Evolutionary conservation across 2,888 invertebrate genomes (phyloP), one percentile per base, ranked within the genome.

Genomic region (Diabrotica balteata): DNA sequence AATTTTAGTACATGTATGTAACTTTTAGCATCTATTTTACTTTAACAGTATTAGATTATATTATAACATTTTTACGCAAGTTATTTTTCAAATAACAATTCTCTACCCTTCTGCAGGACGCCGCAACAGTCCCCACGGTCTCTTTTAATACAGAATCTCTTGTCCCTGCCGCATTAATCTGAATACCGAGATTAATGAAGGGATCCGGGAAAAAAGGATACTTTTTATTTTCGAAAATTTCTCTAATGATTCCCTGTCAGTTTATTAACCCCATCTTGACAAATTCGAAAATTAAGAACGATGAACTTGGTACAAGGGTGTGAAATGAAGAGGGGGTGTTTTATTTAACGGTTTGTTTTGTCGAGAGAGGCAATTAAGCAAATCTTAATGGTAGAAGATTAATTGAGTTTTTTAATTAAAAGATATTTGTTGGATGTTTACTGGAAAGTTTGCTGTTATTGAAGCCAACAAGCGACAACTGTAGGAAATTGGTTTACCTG

Each of bases 211-310:
- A 61, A 58, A 57, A 57, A 53, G 22, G 61, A 61, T 57, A 61
- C 61, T 61, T 53, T 61, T 53, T 51, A 55, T 62, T 61, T 66
- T 62, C 57, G 61, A 45, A 61, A 61, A 61, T 66, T 62, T 50
- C 62, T 11, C 50, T 58, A 61, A 66, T 58, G 66, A 57, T 44
- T 46, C 52, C 43, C 61, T 43, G 61, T 62, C 61, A 58, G 63
- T 59, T 58, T 67, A 67, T 67, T 63, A 67, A 67, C 59, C 67
- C 63, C 63, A 50, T 63, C 59, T 54, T 63, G 67, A 67, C 67
- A 67, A 67, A 67, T 63, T 63, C 55, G 67, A 58, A 55, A 63
- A 67, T 59, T 64, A 58, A 50, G 44, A 63, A 51, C 57, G 58
- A 57, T 51, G 58, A 52, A 59, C 11, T 44, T 52, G 10, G 7